Base-by-base conservation (phyloP, 2,113 vertebrate species). In the Anolis carolinensis region DNA sequence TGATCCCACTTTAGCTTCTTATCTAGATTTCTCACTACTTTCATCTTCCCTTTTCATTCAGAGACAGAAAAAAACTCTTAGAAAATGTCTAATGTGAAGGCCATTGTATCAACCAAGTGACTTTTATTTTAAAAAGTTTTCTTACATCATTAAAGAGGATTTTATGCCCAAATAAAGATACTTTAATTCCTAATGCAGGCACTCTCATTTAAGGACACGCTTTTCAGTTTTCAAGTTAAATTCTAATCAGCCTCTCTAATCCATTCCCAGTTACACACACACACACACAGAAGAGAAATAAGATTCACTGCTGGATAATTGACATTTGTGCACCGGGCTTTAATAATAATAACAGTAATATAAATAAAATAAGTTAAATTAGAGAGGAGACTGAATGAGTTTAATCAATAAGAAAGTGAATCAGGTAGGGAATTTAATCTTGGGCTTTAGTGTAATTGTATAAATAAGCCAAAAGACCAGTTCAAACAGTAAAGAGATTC, bases 161-260 rank as follows among this genome's bases (percentile, higher is more conserved):
- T 96, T 95, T 89, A 79, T 90, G 87, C 84, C 88, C 83, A 90
- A 77, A 73, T 85, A 89, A 62, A 74, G 91, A 92, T 91, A 93
- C 94, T 94, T 95, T 94, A 93, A 95, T 96, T 95, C 92, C 90
- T 93, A 94, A 93, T 2, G 1, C 81, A 93, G 93, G 84, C 93
- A 85, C 87, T 91, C 89, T 95, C 88, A 87, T 91, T 95, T 95
- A 95, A 94, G 81, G 91, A 94, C 95, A 93, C 95, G 92, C 89
- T 95, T 96, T 92, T 93, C 92, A 87, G 92, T 92, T 95, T 95
- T 95, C 95, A 93, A 94, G 90, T 77, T 92, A 91, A 96, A 96
- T 95, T 96, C 92, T 95, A 97, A 96, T 95, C 94, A 95, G 93
- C 90, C 79, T 89, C 95, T 95, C 92, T 95, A 96, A 96, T 96